Evolutionary conservation across 2,113 vertebrate genomes (phyloP).

Genomic region (Polyodon spathula): DNA sequence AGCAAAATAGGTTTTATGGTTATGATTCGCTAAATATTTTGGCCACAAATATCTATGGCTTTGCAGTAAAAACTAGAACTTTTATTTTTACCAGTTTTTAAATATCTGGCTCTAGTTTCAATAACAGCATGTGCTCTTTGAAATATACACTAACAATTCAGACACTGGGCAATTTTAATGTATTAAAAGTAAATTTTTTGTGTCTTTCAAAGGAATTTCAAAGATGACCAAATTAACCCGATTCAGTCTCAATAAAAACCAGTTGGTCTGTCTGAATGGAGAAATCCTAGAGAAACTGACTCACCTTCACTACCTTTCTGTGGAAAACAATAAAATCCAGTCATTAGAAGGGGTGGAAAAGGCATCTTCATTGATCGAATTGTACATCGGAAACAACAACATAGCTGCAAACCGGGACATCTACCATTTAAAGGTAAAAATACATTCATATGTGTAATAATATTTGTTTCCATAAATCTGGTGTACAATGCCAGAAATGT

Average conservation of each 20-base stretch:
- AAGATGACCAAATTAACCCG: constrained; percentile 57
- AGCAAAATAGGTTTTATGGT: too few species aligned
- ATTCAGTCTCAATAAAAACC: constrained; percentile 69
- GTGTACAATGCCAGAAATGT: too few species aligned
- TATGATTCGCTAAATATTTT: too few species aligned
- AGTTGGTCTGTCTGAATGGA: constrained; percentile 55
- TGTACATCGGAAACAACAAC: constrained; percentile 71
- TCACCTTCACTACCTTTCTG: constrained; percentile 66
- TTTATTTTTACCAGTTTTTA: too few species aligned
- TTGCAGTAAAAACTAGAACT: too few species aligned
- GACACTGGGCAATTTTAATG: neutral
- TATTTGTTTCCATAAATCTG: too few species aligned
- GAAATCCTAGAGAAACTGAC: constrained; percentile 55
- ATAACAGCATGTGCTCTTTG: too few species aligned
- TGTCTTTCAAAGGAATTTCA: constrained; percentile 56
- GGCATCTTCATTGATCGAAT: constrained; percentile 56
- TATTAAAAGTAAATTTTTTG: neutral
- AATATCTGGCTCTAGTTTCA: too few species aligned
- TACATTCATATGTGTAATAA: too few species aligned
- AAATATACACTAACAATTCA: constrained; percentile 10
- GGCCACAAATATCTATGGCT: too few species aligned
- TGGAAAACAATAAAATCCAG: constrained; percentile 67
- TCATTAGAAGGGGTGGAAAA: constrained; percentile 64
- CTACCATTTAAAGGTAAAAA: constrained; percentile 62
- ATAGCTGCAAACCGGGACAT: constrained; percentile 66